Evolutionary conservation across 2,113 vertebrate species (phyloP), one percentile per base, ranked within the genome.

Genomic region (Vimba vimba): DNA sequence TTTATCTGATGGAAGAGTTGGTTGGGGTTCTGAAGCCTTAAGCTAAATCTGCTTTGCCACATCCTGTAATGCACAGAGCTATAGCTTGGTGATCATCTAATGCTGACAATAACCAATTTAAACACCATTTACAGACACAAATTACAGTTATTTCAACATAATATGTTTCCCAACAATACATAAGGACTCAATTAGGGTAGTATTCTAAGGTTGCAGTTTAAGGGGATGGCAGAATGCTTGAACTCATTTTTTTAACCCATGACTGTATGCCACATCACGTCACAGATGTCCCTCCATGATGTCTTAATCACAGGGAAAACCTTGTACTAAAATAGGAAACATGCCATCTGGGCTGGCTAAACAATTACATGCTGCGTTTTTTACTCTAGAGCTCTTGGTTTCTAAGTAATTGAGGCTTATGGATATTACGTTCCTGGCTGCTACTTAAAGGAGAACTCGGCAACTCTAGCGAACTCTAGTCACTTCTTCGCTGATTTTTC

Each of bases 351-450:
- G 91, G 69, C 87, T 59, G 88, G 90, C 25, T 87, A 89, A 88
- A 90, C 93, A 94, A 94, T 95, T 92, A 91, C 91, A 93, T 91
- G 92, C 91, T 88, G 87, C 11, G 85, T 86, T 45, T 45, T 93
- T 93, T 93, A 93, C 92, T 85, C 87, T 89, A 87, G 82, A 88
- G 85, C 85, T 33, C 19, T 15, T 87, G 87, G 91, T 86, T 87
- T 89, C 81, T 52, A 84, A 91, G 88, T 83, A 43, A 50, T 79
- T 83, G 88, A 91, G 89, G 92, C 92, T 94, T 93, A 83, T 87
- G 86, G 11, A 33, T 23, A 74, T 52, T 25, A 73, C 50, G 13
- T 23, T 84, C 57, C 57, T 43, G 43, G 43, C 8, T 60, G 36
- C 69, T 43, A 71, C 39, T 73, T n/a, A n/a, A n/a, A n/a, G n/a